A percentile compares a stretch with the other conserved stretches of the same genome.
phyloP scores from a whole-genome alignment of 2,113 vertebrate genomes.

The Lagopus muta region DNA sequence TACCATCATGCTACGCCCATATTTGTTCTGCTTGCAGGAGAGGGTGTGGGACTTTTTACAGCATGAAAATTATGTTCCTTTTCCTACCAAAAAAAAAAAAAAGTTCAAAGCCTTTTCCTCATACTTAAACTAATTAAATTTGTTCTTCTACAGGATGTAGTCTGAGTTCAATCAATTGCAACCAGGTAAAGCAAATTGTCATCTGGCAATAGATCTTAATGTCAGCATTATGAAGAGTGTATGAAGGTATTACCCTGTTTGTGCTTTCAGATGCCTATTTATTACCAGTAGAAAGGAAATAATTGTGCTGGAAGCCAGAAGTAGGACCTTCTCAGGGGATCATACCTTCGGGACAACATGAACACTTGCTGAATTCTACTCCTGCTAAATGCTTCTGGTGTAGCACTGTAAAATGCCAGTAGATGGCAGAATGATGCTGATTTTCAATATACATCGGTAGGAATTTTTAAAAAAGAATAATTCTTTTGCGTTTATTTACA shows the following conservation, averaged over 20 bases:
- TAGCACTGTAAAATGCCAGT: background rate
- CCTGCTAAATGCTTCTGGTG: background rate
- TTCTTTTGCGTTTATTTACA: background rate
- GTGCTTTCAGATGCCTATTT: background rate
- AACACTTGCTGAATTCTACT: background rate
- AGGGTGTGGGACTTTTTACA: background rate
- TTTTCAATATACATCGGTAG: background rate
- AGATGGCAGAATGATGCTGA: conserved; percentile 1
- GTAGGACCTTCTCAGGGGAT: background rate
- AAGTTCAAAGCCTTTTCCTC: background rate
- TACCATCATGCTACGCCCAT: background rate
- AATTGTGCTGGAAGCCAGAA: background rate
- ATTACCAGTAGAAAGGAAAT: background rate
- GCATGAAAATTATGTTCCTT: background rate
- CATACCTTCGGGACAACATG: background rate
- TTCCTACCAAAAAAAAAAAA: background rate
- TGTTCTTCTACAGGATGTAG: background rate
- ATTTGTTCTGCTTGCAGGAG: background rate
- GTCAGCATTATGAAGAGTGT: background rate
- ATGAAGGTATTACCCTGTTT: background rate
- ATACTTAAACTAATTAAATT: background rate
- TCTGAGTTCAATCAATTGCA: background rate
- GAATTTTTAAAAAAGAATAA: too few relatives aligned
- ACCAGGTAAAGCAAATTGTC: background rate
- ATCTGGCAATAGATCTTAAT: background rate